Evolutionary conservation across 2,888 invertebrate species (phyloP).

Genomic region (Machimus atricapillus): DNA sequence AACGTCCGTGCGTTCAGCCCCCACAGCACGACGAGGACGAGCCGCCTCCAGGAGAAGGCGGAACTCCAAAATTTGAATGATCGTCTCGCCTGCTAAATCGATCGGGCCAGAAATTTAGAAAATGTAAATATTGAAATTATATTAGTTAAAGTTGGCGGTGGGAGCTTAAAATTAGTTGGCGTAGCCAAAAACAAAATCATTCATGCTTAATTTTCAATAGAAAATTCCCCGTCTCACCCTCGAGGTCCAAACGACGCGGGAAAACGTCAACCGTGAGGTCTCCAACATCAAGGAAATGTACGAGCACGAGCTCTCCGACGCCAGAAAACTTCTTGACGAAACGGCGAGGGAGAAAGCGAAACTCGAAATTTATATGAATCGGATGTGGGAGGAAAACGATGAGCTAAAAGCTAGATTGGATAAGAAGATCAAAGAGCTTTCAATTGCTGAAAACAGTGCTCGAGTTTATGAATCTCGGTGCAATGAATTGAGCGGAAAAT

Average conservation of each 20-base stretch:
- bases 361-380: conserved; percentile 90
- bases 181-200: too few relatives aligned
- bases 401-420: conserved; percentile 72
- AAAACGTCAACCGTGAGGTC: conserved; percentile 86
- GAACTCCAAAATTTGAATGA: conserved; percentile 94
- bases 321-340: conserved; percentile 89
- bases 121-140: too few relatives aligned
- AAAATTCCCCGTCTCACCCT: conserved; percentile 79
- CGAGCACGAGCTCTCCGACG: conserved; percentile 90
- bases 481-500: conserved; percentile 74
- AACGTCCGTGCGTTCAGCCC: conserved; percentile 67
- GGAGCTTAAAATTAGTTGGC: too few relatives aligned
- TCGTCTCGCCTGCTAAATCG: conserved; percentile 95
- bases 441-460: conserved; percentile 59
- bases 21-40: conserved; percentile 85
- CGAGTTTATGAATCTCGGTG: conserved; percentile 73
- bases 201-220: too few relatives aligned
- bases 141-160: too few relatives aligned
- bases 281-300: conserved; percentile 90
- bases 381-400: conserved; percentile 84
- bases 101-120: conserved; percentile 90
- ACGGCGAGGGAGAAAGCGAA: conserved; percentile 92
- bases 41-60: conserved; percentile 92
- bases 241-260: conserved; percentile 84
- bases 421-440: conserved; percentile 60